phyloP scores from a whole-genome alignment of 2,113 vertebrate species.

The Austrofundulus limnaeus region DNA sequence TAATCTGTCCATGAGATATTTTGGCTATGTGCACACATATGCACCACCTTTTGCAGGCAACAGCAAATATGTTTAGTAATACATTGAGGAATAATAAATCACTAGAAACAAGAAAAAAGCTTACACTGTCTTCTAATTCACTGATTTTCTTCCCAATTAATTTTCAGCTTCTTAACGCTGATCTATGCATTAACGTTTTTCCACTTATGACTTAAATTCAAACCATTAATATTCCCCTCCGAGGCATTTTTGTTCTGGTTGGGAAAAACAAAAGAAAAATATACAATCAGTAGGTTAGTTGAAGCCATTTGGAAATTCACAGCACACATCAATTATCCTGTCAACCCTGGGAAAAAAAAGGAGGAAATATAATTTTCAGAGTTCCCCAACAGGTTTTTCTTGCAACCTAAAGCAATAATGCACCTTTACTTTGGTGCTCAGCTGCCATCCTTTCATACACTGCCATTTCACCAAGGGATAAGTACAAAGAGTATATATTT shows the following conservation, averaged over 20 bases:
- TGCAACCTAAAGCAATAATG: constrained; percentile 73
- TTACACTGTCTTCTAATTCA: background rate
- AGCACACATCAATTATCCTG: constrained; percentile 74
- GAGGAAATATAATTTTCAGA: constrained; percentile 70
- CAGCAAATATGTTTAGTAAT: no score
- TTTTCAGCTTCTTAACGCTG: background rate
- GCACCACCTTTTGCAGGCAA: no score
- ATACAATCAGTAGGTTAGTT: constrained; percentile 41
- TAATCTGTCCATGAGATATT: no score
- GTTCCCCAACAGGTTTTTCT: constrained; percentile 61
- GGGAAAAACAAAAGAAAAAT: constrained; percentile 45
- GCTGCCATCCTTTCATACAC: constrained; percentile 64
- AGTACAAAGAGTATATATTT: constrained; percentile 66
- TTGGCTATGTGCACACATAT: no score
- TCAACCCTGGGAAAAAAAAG: constrained; percentile 39
- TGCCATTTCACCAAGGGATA: constrained; percentile 54
- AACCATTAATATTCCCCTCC: background rate
- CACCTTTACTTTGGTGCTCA: constrained; percentile 54
- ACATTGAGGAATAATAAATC: background rate
- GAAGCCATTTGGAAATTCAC: constrained; percentile 56
- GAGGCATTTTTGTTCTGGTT: constrained; percentile 28
- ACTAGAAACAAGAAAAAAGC: background rate
- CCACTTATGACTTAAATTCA: background rate
- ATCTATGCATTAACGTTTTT: background rate
- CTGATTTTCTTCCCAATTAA: background rate